Conservation (phyloP, 2,113 vertebrate species). For the Lophochroa leadbeateri region DNA sequence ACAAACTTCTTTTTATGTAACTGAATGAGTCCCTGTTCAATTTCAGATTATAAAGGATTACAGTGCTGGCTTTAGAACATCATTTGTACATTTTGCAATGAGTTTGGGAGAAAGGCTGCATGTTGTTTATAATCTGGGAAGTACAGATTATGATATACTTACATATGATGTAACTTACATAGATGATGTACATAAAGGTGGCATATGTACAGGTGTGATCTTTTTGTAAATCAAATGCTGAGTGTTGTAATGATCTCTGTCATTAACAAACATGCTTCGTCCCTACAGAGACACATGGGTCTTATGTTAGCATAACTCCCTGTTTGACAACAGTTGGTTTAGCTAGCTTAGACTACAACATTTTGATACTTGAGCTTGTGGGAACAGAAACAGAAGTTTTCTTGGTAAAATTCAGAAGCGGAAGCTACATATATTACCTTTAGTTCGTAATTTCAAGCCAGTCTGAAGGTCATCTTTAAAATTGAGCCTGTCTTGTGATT, state of each 20-base stretch:
- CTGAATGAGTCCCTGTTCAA: neutral
- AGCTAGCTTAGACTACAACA: neutral
- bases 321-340: neutral
- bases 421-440: neutral
- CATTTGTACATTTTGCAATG: slow-evolving; percentile 18
- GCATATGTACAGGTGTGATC: rapidly evolving
- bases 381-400: neutral
- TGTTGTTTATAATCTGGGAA: neutral
- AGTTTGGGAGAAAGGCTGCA: neutral
- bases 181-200: neutral
- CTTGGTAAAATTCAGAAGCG: neutral
- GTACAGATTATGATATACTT: neutral
- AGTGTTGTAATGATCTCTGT: neutral
- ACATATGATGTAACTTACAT: neutral
- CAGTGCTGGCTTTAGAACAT: neutral
- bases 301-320: neutral
- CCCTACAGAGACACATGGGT: neutral
- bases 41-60: slow-evolving; percentile 26
- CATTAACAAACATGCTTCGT: neutral
- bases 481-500: neutral
- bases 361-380: neutral
- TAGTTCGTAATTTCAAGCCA: neutral
- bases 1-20: neutral
- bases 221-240: neutral
- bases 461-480: neutral